A percentile compares a stretch with the other conserved stretches of the same genome.
Conservation (phyloP, 2,797 vertebrate species). For the Poeciliopsis infans region DNA sequence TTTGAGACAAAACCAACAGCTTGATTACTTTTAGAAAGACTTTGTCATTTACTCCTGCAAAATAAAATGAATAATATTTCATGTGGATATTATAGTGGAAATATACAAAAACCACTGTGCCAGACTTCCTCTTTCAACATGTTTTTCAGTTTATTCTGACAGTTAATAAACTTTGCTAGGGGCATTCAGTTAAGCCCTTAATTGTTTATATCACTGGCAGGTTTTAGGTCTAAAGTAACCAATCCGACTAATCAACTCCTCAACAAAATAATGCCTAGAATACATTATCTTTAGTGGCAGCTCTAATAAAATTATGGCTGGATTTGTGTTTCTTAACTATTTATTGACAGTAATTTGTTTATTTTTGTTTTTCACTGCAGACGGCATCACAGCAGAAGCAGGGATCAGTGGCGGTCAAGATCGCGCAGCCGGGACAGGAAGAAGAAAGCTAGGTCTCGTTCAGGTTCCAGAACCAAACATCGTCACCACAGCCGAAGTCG, state of each 20-base stretch:
- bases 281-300: too few species aligned
- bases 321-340: conserved; percentile 4
- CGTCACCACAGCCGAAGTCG: conserved; percentile 90
- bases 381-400: conserved; percentile 91
- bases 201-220: not conserved
- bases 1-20: not conserved
- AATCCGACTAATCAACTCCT: too few species aligned
- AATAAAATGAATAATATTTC: too few species aligned
- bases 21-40: not conserved
- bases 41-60: too few species aligned
- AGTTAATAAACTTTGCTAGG: not conserved
- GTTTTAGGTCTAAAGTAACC: not conserved
- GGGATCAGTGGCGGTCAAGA: conserved; percentile 88
- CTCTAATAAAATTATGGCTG: not conserved
- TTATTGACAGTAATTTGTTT: not conserved
- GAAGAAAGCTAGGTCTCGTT: conserved; percentile 88
- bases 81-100: not conserved
- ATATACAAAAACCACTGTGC: not conserved
- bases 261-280: too few species aligned
- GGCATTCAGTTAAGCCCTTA: not conserved
- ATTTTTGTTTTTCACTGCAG: conserved; percentile 68
- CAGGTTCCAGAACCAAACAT: conserved; percentile 90
- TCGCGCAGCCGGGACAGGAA: conserved; percentile 85
- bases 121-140: too few species aligned
- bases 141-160: not conserved